phyloP scores from a whole-genome alignment of 2,888 invertebrate genomes.

The Pyrgus malvae region DNA sequence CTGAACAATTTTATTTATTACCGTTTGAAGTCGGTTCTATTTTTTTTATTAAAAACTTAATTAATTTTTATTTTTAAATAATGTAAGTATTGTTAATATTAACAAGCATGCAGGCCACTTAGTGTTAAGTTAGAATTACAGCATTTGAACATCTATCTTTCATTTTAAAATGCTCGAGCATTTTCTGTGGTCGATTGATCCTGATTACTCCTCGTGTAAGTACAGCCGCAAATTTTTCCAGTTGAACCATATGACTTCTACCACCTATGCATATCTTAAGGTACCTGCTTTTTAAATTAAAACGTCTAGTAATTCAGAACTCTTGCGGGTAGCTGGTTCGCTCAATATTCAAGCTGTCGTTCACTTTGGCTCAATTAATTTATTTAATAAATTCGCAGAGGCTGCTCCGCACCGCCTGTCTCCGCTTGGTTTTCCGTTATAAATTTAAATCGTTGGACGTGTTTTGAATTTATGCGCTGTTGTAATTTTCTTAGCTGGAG shows the following conservation, averaged over 20 bases:
- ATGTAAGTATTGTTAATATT: too few species aligned
- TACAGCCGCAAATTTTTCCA: too few species aligned
- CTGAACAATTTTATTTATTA: too few species aligned
- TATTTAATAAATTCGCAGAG: constrained; percentile 72
- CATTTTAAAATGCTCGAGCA: too few species aligned
- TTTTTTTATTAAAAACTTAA: too few species aligned
- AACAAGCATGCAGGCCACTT: too few species aligned
- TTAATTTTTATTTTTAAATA: too few species aligned
- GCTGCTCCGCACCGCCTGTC: constrained; percentile 64
- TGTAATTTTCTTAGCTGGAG: constrained; percentile 60
- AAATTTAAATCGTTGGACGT: constrained; percentile 76
- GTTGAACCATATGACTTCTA: neutral
- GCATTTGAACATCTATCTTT: too few species aligned
- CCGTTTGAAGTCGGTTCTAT: too few species aligned
- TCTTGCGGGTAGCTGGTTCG: constrained; percentile 31
- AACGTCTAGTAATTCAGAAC: constrained; percentile 29
- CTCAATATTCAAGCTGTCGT: constrained; percentile 61
- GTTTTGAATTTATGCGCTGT: constrained; percentile 69
- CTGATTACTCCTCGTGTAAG: neutral
- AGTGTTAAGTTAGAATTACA: too few species aligned
- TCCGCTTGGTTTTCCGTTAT: constrained; percentile 65
- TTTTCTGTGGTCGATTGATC: too few species aligned
- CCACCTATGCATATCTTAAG: too few species aligned
- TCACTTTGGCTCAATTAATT: constrained; percentile 74
- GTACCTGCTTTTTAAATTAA: neutral